These are phyloP conservation scores for Zapus hudsonius DNA, from an alignment of 2,113 vertebrate genomes.

Conservation along the genomic window DNA sequence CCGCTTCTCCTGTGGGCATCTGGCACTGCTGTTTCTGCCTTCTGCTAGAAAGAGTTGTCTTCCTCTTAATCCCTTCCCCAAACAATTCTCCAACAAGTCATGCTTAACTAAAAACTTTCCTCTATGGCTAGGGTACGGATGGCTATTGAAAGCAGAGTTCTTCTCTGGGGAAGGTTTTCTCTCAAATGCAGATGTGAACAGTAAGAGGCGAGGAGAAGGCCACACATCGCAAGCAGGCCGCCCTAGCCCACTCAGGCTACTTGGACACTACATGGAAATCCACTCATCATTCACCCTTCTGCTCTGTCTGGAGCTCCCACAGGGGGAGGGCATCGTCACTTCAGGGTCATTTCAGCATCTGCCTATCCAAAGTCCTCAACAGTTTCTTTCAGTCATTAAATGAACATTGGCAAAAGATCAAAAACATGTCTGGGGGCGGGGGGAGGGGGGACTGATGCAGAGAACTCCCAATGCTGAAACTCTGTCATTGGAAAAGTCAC, in stretches of 20 bases:
- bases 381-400: background rate
- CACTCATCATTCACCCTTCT: background rate
- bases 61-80: conserved; percentile 43
- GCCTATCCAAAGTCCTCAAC: background rate
- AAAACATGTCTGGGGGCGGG: background rate
- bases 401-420: conserved; percentile 42
- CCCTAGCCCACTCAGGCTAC: background rate
- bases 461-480: conserved; percentile 30
- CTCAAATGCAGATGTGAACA: conserved; percentile 46
- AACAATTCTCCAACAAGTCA: background rate
- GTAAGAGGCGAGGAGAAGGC: background rate
- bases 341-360: background rate
- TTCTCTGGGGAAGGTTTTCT: background rate
- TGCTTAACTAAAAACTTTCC: conserved; percentile 41
- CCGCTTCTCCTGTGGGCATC: background rate
- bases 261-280: background rate
- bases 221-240: accelerated
- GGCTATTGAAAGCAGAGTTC: background rate
- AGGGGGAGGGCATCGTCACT: background rate
- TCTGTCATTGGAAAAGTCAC: conserved; percentile 30
- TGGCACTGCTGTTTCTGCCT: background rate
- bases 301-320: background rate
- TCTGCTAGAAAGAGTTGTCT: background rate
- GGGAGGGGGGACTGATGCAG: background rate
- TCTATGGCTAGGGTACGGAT: background rate